Conservation (phyloP, 2,113 vertebrate genomes). For the Cyphomyrus discorhynchus region DNA sequence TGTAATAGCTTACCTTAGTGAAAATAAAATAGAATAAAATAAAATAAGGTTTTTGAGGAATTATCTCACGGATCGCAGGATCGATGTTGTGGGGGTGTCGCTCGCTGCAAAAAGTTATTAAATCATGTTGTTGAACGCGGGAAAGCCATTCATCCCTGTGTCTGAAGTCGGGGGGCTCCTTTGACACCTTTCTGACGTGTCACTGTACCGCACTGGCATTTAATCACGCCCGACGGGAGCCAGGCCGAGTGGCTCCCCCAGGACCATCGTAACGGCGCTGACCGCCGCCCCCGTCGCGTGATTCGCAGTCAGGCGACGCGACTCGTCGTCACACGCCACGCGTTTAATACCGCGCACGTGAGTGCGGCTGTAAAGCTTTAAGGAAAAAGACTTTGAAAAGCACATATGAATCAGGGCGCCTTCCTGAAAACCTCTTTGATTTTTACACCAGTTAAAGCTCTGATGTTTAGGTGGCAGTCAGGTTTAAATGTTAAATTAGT, state of each 20-base stretch:
- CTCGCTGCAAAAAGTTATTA: neutral
- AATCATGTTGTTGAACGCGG: neutral
- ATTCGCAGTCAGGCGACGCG: neutral
- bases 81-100: neutral
- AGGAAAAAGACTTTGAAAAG: neutral
- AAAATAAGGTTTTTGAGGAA: neutral
- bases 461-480: neutral
- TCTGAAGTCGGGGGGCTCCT: neutral
- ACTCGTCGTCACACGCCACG: neutral
- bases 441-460: neutral
- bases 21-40: neutral
- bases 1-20: neutral
- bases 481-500: neutral
- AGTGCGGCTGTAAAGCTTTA: neutral
- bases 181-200: neutral
- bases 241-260: neutral
- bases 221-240: neutral
- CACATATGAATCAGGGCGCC: neutral
- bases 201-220: neutral
- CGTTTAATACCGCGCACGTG: neutral
- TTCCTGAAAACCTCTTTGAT: neutral
- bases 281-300: neutral
- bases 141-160: neutral
- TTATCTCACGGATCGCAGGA: neutral
- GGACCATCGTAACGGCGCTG: neutral